Evolutionary conservation across 2,797 vertebrate species (phyloP), one percentile per base, ranked within the genome.

Genomic region (Astyanax mexicanus): DNA sequence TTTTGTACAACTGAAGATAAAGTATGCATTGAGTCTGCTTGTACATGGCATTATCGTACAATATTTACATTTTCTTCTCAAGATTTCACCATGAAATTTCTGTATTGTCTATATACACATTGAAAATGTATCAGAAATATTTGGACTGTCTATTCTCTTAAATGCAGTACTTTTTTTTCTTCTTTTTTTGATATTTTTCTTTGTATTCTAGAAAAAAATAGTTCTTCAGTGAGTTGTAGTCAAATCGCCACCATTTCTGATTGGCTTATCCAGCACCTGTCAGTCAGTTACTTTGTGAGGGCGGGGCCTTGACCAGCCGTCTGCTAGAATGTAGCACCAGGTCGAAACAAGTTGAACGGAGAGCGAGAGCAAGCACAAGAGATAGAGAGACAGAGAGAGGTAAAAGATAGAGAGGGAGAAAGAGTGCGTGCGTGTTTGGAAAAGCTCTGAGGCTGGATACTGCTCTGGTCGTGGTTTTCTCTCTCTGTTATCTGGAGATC

Each of bases 1-100:
- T 93, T 96, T 96, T 98, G 95, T 98, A 98, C 97, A 98, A 96
- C 97, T 96, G 97, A 98, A 98, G 97, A 98, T 98, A 97, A 96
- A 98, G 95, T 98, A 96, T 98, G 96, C 97, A 98, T 98, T 96
- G 95, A 92, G 95, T 98, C 96, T 90, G 96, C 96, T 98, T 96
- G 96, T 98, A 99, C 96, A 96, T 96, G 95, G 97, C 96, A 95
- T 92, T 95, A 95, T 95, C 94, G 93, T 98, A 98, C 97, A 98
- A 89, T 98, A 98, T 99, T 96, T 99, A 99, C 97, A 99, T 87
- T 94, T 94, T 95, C 93, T 93, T 89, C 72, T 74, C 81, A 81
- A 89, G 95, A 95, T 93, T 94, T 94, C 93, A 93, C 93, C 96
- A 94, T 94, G 96, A 97, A 95, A 97, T 96, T 92, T 97, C 95